phyloP scores from a whole-genome alignment of 2,888 invertebrate genomes.

The Metacarcinus magister region DNA sequence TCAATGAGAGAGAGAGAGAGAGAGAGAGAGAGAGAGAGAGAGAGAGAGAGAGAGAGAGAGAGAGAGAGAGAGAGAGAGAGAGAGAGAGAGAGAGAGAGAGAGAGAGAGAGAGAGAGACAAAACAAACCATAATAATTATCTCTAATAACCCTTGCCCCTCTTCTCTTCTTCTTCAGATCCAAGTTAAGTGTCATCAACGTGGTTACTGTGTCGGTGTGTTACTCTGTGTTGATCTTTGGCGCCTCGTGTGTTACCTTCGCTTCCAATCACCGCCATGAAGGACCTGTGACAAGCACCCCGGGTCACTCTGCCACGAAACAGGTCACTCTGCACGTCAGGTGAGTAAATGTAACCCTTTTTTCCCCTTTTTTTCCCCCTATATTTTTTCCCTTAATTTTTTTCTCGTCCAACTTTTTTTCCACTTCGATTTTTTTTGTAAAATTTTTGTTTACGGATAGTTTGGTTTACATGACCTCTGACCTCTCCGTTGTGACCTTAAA shows the following conservation, averaged over 20 bases:
- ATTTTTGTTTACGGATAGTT: no score
- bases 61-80: no score
- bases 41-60: no score
- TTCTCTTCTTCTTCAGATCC: not conserved
- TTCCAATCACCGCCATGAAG: not conserved
- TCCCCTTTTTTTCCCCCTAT: not conserved
- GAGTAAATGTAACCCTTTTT: not conserved
- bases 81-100: no score
- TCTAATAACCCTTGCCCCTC: not conserved
- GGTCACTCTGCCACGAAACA: constrained; percentile 11
- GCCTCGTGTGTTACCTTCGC: not conserved
- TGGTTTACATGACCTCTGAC: no score
- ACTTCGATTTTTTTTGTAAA: no score
- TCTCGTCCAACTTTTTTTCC: not conserved
- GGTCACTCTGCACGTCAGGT: constrained; percentile 48
- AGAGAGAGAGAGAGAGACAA: not conserved
- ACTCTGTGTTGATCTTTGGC: not conserved
- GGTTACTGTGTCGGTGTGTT: constrained; percentile 9
- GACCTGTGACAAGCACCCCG: constrained; percentile 27
- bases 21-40: no score
- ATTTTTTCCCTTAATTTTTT: not conserved
- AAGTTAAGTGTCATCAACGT: not conserved
- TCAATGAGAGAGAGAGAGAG: no score
- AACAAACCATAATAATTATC: no score
- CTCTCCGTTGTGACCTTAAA: no score